Percentiles rank a stretch among this genome's conserved stretches.
phyloP scores from a whole-genome alignment of 1,140 invertebrate species.

The Drosophila ercepeae region DNA sequence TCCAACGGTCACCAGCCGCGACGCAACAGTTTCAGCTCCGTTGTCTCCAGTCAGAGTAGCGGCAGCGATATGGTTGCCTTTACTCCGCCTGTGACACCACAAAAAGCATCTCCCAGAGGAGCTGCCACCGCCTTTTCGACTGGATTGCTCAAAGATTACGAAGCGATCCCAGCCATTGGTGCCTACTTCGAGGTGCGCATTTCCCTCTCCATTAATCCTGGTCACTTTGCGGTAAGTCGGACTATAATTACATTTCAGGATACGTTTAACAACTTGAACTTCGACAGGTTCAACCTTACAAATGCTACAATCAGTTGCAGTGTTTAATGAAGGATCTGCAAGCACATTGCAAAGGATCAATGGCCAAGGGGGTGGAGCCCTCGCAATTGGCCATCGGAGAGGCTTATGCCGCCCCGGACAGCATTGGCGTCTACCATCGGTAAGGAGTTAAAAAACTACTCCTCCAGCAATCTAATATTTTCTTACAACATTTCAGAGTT shows the following conservation, averaged over 20 bases:
- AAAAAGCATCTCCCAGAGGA: constrained; percentile 16
- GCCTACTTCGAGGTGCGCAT: constrained; percentile 78
- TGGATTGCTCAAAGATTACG: constrained; percentile 61
- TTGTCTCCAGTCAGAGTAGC: constrained; percentile 64
- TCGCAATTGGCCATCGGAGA: constrained; percentile 63
- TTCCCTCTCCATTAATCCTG: constrained; percentile 70
- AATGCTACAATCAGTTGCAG: constrained; percentile 69
- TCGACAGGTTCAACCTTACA: constrained; percentile 75
- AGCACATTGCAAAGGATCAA: constrained; percentile 55
- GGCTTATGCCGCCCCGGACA: constrained; percentile 67
- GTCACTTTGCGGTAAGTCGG: constrained; percentile 68
- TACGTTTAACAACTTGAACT: neutral
- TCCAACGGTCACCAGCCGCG: constrained; percentile 49
- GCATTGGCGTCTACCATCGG: constrained; percentile 76
- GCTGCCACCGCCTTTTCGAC: constrained; percentile 10
- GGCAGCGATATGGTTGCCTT: constrained; percentile 30
- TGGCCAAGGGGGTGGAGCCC: constrained; percentile 28
- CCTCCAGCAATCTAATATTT: no score
- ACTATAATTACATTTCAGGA: neutral
- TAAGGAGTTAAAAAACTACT: constrained; percentile 2
- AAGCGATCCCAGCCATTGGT: constrained; percentile 63
- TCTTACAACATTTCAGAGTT: constrained; percentile 42
- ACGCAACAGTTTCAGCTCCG: constrained; percentile 61
- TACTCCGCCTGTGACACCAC: constrained; percentile 58
- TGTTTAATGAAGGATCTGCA: constrained; percentile 75